Percentiles rank a stretch among this genome's conserved stretches.
Conservation (phyloP, 2,113 vertebrate genomes). For the Parus major region DNA sequence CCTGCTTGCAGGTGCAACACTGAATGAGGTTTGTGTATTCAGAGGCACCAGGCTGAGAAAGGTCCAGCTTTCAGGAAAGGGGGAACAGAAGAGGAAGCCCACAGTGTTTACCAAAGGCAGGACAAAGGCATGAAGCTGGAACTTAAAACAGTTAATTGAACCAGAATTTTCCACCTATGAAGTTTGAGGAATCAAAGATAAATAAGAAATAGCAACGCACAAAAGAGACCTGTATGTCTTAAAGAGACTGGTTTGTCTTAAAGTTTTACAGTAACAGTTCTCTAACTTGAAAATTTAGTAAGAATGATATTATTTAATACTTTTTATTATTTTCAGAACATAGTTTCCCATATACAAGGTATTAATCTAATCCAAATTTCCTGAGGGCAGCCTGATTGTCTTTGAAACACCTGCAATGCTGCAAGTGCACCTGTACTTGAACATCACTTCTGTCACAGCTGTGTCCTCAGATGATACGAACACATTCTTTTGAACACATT, state of each 20-base stretch:
- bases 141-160: not conserved
- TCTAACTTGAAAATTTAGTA: not conserved
- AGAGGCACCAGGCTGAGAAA: not conserved
- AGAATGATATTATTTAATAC: not conserved
- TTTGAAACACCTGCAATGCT: not conserved
- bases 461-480: conserved; percentile 16
- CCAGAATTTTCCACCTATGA: not conserved
- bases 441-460: conserved; percentile 32
- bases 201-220: not conserved
- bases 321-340: not conserved
- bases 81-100: not conserved
- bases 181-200: not conserved
- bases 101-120: not conserved
- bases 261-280: not conserved
- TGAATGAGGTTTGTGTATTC: not conserved
- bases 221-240: not conserved
- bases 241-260: not conserved
- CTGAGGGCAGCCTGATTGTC: not conserved
- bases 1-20: not conserved
- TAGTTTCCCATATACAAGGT: not conserved
- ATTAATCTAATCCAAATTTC: not conserved
- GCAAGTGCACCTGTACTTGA: conserved; percentile 28
- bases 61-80: not conserved
- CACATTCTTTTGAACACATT: not conserved
- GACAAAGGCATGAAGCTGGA: not conserved